These are phyloP conservation scores for Neodiprion pinetum DNA, from an alignment of 1,140 invertebrate genomes.

Conservation along the genomic window DNA sequence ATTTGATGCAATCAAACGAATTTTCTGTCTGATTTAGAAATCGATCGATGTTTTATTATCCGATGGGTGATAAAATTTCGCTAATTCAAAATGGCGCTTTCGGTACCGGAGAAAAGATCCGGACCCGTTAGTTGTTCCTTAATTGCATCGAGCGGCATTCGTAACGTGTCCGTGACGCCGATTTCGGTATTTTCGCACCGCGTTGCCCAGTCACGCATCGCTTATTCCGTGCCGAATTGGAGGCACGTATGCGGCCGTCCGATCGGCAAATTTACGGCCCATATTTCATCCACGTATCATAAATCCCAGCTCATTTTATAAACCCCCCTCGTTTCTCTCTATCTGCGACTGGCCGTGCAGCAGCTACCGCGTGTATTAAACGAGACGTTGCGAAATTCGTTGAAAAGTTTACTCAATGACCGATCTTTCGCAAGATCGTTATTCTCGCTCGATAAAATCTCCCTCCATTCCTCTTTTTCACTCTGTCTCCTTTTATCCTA, in stretches of 20 bases:
- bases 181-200: no score
- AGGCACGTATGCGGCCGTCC: background rate
- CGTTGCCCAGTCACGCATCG: no score
- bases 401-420: slow-evolving; percentile 18
- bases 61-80: no score
- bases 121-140: no score
- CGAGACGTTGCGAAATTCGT: slow-evolving; percentile 22
- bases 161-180: no score
- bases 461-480: background rate
- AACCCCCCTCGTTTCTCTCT: slow-evolving; percentile 19
- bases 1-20: no score
- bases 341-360: slow-evolving; percentile 10
- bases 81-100: no score
- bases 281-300: slow-evolving; percentile 43
- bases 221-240: no score
- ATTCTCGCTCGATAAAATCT: background rate
- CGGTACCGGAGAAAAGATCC: no score
- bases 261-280: slow-evolving; percentile 37
- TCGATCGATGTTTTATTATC: no score
- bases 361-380: slow-evolving; percentile 15
- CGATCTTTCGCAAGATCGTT: background rate
- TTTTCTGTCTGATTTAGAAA: no score
- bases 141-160: no score
- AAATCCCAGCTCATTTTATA: slow-evolving; percentile 41
- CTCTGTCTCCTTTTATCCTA: background rate